Evolutionary conservation across 1,140 invertebrate species (phyloP).

Genomic region (Drosophila seguyi): DNA sequence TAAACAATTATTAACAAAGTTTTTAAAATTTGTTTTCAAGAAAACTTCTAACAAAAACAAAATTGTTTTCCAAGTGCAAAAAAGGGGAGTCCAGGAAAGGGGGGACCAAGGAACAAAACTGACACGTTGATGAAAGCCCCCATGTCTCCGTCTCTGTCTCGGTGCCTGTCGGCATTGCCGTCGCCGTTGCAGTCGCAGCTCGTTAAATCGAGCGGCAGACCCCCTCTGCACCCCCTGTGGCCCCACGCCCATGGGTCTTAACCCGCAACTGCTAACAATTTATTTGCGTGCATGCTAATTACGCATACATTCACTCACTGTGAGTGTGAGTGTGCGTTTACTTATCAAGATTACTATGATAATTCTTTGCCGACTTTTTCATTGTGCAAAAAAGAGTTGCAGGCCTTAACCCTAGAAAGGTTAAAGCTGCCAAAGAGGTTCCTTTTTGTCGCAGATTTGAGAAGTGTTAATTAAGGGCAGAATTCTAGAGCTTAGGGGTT

Average conservation of each 20-base stretch:
- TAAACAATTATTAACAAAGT: too few species aligned
- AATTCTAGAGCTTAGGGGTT: too few species aligned
- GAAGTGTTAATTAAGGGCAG: background rate
- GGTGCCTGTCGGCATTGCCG: constrained; percentile 19
- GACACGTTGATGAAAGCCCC: constrained; percentile 61
- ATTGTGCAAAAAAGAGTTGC: constrained; percentile 17
- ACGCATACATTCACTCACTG: constrained; percentile 51
- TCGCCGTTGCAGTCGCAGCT: constrained; percentile 65
- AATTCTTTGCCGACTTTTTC: constrained; percentile 30
- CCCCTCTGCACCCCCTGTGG: constrained; percentile 7
- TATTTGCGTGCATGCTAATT: constrained; percentile 74
- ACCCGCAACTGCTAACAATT: constrained; percentile 62
- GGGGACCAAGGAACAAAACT: constrained; percentile 8
- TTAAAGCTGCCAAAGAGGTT: constrained; percentile 1
- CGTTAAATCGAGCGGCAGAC: constrained; percentile 72
- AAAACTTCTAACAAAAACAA: background rate
- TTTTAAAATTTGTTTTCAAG: background rate
- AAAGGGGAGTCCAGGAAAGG: too few species aligned
- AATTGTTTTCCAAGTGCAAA: background rate
- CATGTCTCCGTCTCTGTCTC: constrained; percentile 35
- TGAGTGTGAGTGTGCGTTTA: constrained; percentile 39
- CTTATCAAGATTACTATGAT: constrained; percentile 53
- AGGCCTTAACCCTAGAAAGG: constrained; percentile 31
- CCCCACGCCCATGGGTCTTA: constrained; percentile 17
- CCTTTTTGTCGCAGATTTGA: constrained; percentile 1